Base-by-base conservation (phyloP, 2,888 invertebrate species). In the Opisthograptis luteolata region DNA sequence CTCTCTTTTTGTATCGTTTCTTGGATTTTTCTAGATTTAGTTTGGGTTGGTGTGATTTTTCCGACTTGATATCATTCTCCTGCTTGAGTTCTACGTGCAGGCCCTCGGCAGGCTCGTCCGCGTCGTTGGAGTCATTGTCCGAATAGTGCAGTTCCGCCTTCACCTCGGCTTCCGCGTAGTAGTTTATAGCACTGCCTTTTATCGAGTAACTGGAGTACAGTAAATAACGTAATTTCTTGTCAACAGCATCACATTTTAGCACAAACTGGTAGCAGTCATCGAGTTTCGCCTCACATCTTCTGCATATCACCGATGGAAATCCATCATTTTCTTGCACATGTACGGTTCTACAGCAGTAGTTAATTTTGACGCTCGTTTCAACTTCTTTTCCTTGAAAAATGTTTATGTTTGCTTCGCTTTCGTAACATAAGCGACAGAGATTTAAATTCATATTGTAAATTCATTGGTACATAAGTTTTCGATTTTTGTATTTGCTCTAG, bases 371-470 rank as follows among this genome's bases (percentile, higher is more conserved):
- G 40, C 70, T 50, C 6, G 72, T 41, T 41, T 64, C 68, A 28
- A 62, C 46, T 1, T 13, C 37, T 14, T 58, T 63, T 7, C 55
- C 43, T 20, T 59, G 51, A 55, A 76, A 87, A 53, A 87, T 76
- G 40, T 68, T 60, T 3, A 49, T 49, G 31, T 45, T 62, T 3
- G 78, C 84, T 49, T 70, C 62, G 40, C 67, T 73, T 25, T 67
- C 62, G 52, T 74, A 79, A 54, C 86, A 87, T 32, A 84, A 35
- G 22, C 87, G 74, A 57, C 86, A 87, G 25, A 71, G 17, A 53
- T 67, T 73, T 10, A 40, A 44, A 60, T 75, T 66, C 81, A 84
- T 81, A 7, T 6, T 42, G n/a, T 6, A 27, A 22, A 36, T 13
- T n/a, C 24, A 24, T 24, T 24, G 24, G 24, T 6, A n/a, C n/a